Evolutionary conservation across 2,797 vertebrate genomes (phyloP), one percentile per base, ranked within the genome.

Genomic region (Cirrhinus molitorella): DNA sequence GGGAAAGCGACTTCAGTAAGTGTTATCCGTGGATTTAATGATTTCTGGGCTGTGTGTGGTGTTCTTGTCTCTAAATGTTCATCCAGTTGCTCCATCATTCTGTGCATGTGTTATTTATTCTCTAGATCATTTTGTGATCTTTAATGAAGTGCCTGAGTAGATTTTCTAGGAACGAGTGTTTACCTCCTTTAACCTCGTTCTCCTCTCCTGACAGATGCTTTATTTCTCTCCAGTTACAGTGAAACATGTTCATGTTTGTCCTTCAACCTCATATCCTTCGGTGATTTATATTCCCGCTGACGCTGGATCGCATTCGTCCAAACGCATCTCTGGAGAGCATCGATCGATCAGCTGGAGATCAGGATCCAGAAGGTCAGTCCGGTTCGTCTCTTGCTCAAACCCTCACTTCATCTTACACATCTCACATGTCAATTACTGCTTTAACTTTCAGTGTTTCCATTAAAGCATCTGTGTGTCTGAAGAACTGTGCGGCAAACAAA

Each of bases 391-490:
- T 23, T n/a, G 40, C 55, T 63, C n/a, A 28, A 34, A 25, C 57
- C 17, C 66, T 63, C 28, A 25, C 13, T 43, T 45, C 9, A 19
- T 10, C 40, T 72, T 34, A 34, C 28, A 80, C 40, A 21, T 51
- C 43, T 34, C 45, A 28, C 25, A 37, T 63, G 16, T 71, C 63
- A 83, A 70, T 17, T 53, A 71, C 55, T 12, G 14, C 25, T 67
- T 79, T 43, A 74, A 37, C 78, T 81, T 70, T 81, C 66, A 16
- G 43, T 8, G 55, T 66, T 85, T 85, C 75, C 17, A 17, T 71
- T 40, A 75, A 70, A 47, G n/a, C n/a, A 3, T 51, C 68, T 21
- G 40, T 71, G 67, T 74, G 79, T 68, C 59, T 68, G 80, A 79
- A 25, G 80, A 83, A 76, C 55, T 70, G 47, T 49, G 51, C 72